Percentiles rank a stretch among this genome's conserved stretches.
Conservation (phyloP, 92 coral and sea anemone genomes). For the Meandrina meandrites region DNA sequence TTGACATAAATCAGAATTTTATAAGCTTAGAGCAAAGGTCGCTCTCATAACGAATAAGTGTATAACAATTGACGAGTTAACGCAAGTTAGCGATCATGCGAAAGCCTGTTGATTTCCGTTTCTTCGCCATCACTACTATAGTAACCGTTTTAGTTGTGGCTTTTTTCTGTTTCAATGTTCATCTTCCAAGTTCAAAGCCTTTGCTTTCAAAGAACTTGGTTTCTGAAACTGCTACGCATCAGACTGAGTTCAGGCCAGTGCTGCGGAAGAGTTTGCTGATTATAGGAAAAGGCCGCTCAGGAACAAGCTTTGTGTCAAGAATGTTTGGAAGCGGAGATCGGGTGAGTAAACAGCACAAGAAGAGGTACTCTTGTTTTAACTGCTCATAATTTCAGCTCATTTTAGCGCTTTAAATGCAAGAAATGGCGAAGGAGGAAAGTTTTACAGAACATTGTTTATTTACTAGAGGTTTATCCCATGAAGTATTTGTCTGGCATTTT, state of each 20-base stretch:
- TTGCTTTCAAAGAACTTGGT: conserved; percentile 10
- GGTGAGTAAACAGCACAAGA: conserved; percentile 9
- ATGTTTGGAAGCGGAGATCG: conserved; percentile 29
- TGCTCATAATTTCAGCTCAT: not conserved
- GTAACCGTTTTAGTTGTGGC: not conserved
- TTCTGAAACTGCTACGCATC: not conserved
- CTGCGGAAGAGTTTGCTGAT: conserved; percentile 33
- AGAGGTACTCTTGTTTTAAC: not conserved
- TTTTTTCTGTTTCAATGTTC: conserved; percentile 2
- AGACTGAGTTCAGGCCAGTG: not conserved
- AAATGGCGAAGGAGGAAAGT: not conserved
- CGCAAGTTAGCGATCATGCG: not conserved
- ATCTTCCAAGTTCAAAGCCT: not conserved
- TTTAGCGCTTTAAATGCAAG: not conserved
- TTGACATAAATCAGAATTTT: not conserved
- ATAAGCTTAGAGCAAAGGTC: conserved; percentile 1
- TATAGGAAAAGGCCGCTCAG: conserved; percentile 39
- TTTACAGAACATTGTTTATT: not conserved
- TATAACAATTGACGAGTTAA: not conserved
- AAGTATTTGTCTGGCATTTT: conserved; percentile 20
- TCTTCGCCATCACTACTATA: not conserved
- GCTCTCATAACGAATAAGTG: not conserved
- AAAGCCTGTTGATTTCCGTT: not conserved
- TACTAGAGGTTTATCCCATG: not conserved
- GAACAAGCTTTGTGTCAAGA: conserved; percentile 39